These are phyloP conservation scores for Halesus radiatus DNA, from an alignment of 1,140 invertebrate genomes.

Conservation along the genomic window DNA sequence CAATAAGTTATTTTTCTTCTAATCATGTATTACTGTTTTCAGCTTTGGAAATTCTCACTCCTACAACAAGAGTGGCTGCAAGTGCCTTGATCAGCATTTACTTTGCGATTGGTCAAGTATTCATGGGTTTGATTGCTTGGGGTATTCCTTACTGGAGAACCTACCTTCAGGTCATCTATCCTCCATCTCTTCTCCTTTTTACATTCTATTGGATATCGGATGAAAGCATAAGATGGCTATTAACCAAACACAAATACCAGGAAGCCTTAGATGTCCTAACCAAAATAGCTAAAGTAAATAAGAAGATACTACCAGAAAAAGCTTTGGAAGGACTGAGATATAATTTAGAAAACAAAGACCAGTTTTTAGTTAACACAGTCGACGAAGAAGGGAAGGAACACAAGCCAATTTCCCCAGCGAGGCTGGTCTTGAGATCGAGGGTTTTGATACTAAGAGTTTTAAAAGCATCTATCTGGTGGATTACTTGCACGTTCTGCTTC, in stretches of 20 bases:
- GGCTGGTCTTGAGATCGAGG: too few relatives aligned
- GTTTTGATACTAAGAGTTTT: too few relatives aligned
- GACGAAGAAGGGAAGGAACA: conserved; percentile 15
- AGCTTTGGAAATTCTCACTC: conserved; percentile 78
- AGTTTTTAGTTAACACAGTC: too few relatives aligned
- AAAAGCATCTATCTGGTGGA: conserved; percentile 73
- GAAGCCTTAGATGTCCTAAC: conserved; percentile 74
- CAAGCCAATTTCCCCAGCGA: background rate
- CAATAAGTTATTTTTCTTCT: too few relatives aligned
- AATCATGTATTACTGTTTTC: conserved; percentile 1
- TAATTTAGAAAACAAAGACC: conserved; percentile 34
- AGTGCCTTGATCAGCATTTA: conserved; percentile 66
- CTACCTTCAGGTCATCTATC: conserved; percentile 72
- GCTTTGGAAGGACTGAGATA: conserved; percentile 66
- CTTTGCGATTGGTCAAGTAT: conserved; percentile 73
- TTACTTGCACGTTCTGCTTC: conserved; percentile 79
- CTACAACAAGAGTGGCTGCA: conserved; percentile 72
- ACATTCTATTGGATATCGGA: conserved; percentile 59
- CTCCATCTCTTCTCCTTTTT: conserved; percentile 70
- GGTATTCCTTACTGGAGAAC: conserved; percentile 73
- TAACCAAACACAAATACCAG: conserved; percentile 75
- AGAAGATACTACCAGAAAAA: conserved; percentile 71
- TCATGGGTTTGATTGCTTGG: conserved; percentile 72
- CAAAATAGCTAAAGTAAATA: conserved; percentile 78
- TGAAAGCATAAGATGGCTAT: conserved; percentile 77